A percentile compares a stretch with the other conserved stretches of the same genome.
Conservation (phyloP, 2,797 vertebrate genomes). For the Delichon dasypus region DNA sequence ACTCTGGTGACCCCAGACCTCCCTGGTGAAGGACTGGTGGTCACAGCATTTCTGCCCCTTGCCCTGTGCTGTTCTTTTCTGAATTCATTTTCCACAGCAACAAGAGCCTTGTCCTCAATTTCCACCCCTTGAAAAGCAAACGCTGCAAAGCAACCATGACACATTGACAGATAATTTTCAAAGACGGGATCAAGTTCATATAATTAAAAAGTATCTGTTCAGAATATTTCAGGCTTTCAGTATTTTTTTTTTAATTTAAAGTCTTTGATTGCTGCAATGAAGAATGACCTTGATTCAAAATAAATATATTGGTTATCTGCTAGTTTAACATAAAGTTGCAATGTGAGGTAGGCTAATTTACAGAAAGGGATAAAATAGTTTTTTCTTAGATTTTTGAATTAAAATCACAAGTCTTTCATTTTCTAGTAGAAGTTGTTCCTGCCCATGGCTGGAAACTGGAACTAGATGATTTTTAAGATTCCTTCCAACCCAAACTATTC, state of each 20-base stretch:
- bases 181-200: background rate
- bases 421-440: background rate
- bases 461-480: background rate
- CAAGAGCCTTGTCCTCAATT: background rate
- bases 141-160: background rate
- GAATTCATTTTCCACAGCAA: background rate
- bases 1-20: background rate
- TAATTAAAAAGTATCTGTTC: background rate
- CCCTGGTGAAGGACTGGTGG: background rate
- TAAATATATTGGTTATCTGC: background rate
- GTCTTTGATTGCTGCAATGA: background rate
- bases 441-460: background rate
- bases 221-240: background rate
- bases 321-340: background rate
- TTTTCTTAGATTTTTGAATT: background rate
- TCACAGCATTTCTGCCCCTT: background rate
- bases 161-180: background rate
- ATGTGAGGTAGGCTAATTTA: background rate
- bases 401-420: background rate
- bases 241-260: background rate
- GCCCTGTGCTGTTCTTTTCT: background rate
- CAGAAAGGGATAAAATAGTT: background rate
- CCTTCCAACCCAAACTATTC: background rate
- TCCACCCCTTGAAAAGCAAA: background rate
- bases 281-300: background rate